Percentiles rank a stretch among this genome's conserved stretches.
phyloP scores from a whole-genome alignment of 2,888 invertebrate genomes.

The Rhodophaea formosa region DNA sequence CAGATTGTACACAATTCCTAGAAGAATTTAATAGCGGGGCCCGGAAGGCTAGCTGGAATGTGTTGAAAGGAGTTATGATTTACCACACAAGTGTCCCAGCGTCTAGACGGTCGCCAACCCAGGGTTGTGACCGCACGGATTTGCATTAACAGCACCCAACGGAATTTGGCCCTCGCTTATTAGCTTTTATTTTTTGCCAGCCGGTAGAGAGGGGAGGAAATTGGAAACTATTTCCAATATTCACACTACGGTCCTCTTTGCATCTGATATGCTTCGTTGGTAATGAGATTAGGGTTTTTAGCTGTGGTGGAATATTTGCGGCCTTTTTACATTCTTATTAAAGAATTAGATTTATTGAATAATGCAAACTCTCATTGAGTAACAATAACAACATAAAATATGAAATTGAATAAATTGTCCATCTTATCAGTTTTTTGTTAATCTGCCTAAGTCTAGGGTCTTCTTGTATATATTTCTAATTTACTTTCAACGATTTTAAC shows the following conservation, averaged over 20 bases:
- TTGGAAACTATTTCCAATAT: constrained; percentile 12
- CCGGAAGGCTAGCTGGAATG: constrained; percentile 20
- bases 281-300: constrained; percentile 4
- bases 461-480: too few relatives aligned
- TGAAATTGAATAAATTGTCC: too few relatives aligned
- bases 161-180: constrained; percentile 6
- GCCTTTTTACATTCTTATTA: neutral
- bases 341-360: too few relatives aligned
- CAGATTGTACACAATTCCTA: neutral
- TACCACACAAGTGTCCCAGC: constrained; percentile 23
- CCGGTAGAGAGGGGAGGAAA: neutral
- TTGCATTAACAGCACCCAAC: constrained; percentile 20
- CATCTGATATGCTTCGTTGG: neutral
- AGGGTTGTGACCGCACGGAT: constrained; percentile 28
- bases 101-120: constrained; percentile 45
- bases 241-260: neutral
- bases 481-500: too few relatives aligned
- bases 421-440: too few relatives aligned
- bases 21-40: constrained; percentile 8
- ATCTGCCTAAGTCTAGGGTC: too few relatives aligned
- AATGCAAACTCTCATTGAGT: too few relatives aligned
- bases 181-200: constrained; percentile 5
- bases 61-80: constrained; percentile 24
- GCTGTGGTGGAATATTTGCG: neutral
- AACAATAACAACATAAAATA: too few relatives aligned